Evolutionary conservation across 1,140 invertebrate species (phyloP), one percentile per base, ranked within the genome.

Genomic region (Formica selysi): DNA sequence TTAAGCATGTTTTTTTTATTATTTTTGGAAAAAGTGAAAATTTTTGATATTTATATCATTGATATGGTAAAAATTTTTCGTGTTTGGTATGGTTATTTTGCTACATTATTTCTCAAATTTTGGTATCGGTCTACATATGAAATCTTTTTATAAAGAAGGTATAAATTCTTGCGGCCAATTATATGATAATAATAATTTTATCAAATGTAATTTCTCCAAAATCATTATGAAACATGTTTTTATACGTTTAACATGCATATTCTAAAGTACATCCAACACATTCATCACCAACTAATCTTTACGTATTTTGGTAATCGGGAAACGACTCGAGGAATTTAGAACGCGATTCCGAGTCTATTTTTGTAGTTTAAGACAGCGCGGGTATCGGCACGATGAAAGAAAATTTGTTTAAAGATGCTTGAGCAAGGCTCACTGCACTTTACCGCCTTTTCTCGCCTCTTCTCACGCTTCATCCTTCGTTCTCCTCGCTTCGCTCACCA

Each of bases 391-490:
- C 3, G 65, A 70, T 26, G 78, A 80, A 70, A 80, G 65, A 80
- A 70, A 57, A 70, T 80, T 80, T 70, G 78, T 80, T 79, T 76
- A 85, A 79, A 79, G 59, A 65, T 67, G 48, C 74, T 44, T 51
- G 36, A 67, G 62, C 22, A 38, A 85, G 16, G 38, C 44, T 64
- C 59, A 11, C 41, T 76, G 19, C 61, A 74, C 59, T 64, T 57
- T 64, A 29, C 32, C 32, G 59, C 32, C 22, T 59, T 51, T 79
- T 67, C 71, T 78, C 61, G 32, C 22, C 68, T 74, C 57, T 76
- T 78, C 64, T 36, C 83, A 85, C 74, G 51, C 62, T 61, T 65
- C 62, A 41, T 57, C 22, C 26, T 76, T 38, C 57, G 6, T 26
- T 13, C 48, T 57, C 38, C 71, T 62, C 16, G 41, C 48, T 29